phyloP scores from a whole-genome alignment of 2,797 vertebrate genomes.

The Characodon lateralis region DNA sequence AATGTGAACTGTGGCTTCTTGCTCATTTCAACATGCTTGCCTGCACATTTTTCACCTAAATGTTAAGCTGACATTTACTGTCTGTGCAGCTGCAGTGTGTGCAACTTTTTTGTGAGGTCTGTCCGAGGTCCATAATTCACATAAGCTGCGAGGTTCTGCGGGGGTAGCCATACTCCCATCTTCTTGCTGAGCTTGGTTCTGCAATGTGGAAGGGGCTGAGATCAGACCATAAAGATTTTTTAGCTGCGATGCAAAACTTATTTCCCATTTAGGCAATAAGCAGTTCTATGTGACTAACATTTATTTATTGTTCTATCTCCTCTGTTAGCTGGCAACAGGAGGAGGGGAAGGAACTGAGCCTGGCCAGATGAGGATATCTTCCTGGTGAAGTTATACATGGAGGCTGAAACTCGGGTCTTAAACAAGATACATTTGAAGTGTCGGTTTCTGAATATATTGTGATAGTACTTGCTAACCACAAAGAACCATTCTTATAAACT shows the following conservation, averaged over 20 bases:
- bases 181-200: slow-evolving; percentile 32
- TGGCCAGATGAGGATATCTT: slow-evolving; percentile 19
- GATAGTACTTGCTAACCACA: slow-evolving; percentile 35
- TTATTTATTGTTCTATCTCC: slow-evolving; percentile 20
- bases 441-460: slow-evolving; percentile 40
- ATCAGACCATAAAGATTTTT: slow-evolving; percentile 15
- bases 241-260: slow-evolving; percentile 17
- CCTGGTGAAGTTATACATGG: slow-evolving; percentile 30
- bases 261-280: slow-evolving; percentile 11
- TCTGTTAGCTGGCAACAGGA: slow-evolving; percentile 62
- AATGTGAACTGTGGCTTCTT: slow-evolving; percentile 18
- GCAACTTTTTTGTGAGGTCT: slow-evolving; percentile 19
- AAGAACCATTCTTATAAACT: slow-evolving; percentile 50
- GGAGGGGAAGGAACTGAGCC: slow-evolving; percentile 56
- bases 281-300: slow-evolving; percentile 9
- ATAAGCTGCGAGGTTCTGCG: slow-evolving; percentile 4
- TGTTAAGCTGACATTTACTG: slow-evolving; percentile 37
- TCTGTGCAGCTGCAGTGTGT: slow-evolving; percentile 38
- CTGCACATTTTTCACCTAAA: slow-evolving; percentile 16
- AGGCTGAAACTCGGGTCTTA: slow-evolving; percentile 24
- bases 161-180: slow-evolving; percentile 16
- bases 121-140: slow-evolving; percentile 1
- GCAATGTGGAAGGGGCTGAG: slow-evolving; percentile 31
- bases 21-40: slow-evolving; percentile 31
- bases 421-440: slow-evolving; percentile 35